Conservation (phyloP, 2,888 invertebrate genomes). For the Clitarchus hookeri region DNA sequence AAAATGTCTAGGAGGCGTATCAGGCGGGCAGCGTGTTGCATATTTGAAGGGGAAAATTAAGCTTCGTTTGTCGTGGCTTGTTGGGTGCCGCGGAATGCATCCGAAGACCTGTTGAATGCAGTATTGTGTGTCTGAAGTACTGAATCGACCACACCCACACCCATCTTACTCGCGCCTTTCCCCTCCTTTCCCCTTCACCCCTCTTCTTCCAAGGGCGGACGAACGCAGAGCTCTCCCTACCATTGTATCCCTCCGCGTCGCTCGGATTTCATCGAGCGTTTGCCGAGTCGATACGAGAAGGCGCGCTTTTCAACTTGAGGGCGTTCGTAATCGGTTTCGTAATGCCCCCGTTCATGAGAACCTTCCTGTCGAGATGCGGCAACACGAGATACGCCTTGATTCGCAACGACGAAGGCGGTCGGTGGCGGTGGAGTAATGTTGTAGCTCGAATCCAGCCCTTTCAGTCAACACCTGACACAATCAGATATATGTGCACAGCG, state of each 20-base stretch:
- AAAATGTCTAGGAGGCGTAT: background rate
- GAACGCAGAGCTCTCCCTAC: no score
- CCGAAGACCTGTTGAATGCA: slow-evolving; percentile 6
- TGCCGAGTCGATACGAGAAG: background rate
- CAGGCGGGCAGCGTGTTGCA: background rate
- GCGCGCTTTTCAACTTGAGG: background rate
- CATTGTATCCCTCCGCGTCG: background rate
- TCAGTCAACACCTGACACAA: no score
- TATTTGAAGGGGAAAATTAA: background rate
- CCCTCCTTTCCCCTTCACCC: background rate
- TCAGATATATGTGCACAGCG: no score
- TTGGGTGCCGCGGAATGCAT: no score
- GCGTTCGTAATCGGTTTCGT: no score
- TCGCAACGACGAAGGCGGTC: no score
- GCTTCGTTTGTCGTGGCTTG: background rate
- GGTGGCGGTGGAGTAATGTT: no score
- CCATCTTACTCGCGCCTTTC: background rate
- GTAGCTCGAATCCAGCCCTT: no score
- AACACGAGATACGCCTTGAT: no score
- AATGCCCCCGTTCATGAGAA: background rate
- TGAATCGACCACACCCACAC: slow-evolving; percentile 5
- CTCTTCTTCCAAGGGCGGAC: background rate
- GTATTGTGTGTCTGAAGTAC: slow-evolving; percentile 14
- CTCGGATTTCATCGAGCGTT: background rate
- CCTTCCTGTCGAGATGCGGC: background rate